These are phyloP conservation scores for Artemia sinica DNA, from an alignment of 2,888 invertebrate species.

Conservation along the genomic window DNA sequence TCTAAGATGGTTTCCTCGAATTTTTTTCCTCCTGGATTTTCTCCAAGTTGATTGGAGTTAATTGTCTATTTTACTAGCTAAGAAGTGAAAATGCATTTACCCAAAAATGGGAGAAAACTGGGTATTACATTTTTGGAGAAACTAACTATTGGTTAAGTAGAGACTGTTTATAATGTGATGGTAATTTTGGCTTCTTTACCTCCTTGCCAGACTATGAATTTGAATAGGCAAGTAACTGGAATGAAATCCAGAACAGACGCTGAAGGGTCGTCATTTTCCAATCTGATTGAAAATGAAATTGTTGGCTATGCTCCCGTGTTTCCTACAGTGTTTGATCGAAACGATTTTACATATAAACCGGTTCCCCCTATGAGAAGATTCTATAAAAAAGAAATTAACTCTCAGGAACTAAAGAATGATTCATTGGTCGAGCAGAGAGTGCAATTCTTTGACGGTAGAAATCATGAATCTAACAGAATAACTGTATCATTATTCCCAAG, in stretches of 20 bases:
- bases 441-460: neutral
- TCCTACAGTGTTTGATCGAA: neutral
- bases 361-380: neutral
- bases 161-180: too few species aligned
- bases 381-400: neutral
- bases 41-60: too few species aligned
- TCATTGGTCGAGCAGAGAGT: neutral
- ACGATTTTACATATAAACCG: neutral
- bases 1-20: too few species aligned
- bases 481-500: neutral
- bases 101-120: too few species aligned
- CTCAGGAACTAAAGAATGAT: neutral
- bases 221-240: too few species aligned
- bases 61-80: too few species aligned
- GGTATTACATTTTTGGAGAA: too few species aligned
- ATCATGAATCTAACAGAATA: neutral
- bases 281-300: neutral
- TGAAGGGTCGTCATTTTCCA: conserved; percentile 11
- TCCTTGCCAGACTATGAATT: too few species aligned
- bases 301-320: conserved; percentile 13
- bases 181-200: too few species aligned
- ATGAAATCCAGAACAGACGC: neutral
- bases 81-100: too few species aligned
- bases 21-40: too few species aligned
- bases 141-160: too few species aligned